phyloP scores from a whole-genome alignment of 2,888 invertebrate species.

The Teinopalpus imperialis region DNA sequence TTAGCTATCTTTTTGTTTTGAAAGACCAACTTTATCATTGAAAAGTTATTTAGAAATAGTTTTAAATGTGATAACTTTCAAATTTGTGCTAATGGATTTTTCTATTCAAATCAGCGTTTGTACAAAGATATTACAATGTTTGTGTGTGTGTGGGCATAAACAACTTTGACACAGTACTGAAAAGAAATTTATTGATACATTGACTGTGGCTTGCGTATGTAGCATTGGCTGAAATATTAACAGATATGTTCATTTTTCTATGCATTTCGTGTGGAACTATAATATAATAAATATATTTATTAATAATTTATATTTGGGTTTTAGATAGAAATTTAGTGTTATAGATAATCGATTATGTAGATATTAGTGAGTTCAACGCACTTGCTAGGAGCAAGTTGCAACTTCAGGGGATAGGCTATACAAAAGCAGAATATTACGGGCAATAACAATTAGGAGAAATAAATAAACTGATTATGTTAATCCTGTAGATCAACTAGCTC shows the following conservation, averaged over 20 bases:
- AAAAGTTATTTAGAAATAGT: constrained; percentile 9
- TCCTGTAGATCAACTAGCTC: no score
- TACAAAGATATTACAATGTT: constrained; percentile 18
- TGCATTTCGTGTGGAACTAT: no score
- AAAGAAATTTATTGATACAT: constrained; percentile 7
- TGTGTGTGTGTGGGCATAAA: constrained; percentile 10
- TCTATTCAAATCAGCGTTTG: constrained; percentile 26
- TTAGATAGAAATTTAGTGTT: no score
- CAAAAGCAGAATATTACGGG: no score
- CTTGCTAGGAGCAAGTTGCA: no score
- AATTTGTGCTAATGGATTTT: constrained; percentile 30
- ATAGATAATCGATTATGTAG: no score
- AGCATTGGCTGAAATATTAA: background rate
- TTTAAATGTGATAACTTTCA: constrained; percentile 21
- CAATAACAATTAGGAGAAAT: no score
- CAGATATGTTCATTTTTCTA: background rate
- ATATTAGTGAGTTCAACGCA: no score
- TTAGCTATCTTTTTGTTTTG: constrained; percentile 6
- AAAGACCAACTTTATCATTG: constrained; percentile 1
- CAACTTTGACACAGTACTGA: background rate
- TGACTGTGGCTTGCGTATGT: constrained; percentile 11
- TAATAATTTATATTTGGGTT: no score
- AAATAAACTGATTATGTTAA: no score
- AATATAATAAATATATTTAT: no score
- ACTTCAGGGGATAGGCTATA: no score